Evolutionary conservation across 2,888 invertebrate genomes (phyloP), one percentile per base, ranked within the genome.

Genomic region (Drosophila borborema): DNA sequence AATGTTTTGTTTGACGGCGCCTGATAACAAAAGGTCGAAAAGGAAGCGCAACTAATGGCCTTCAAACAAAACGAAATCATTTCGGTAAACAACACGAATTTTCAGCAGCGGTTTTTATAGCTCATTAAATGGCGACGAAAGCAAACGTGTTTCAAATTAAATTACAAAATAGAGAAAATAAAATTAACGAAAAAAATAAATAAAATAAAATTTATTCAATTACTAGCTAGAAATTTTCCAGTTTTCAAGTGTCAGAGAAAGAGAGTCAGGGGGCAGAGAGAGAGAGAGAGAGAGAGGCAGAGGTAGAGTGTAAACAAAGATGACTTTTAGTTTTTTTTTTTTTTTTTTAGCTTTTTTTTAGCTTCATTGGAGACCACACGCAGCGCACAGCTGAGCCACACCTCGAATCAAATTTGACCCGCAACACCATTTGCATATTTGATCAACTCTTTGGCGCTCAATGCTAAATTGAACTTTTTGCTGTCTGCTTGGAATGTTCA

Each of bases 91-190:
- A 72, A 71, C 68, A 74, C 69, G 12, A 45, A 23, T 74, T 76
- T 85, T 66, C 56, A 64, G 72, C 77, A 72, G 77, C 56, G 55
- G 72, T 12, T 89, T 80, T 56, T 53, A 75, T 53, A 67, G 74
- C 69, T 77, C 87, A 58, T 86, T 62, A 78, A 86, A 76, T 54
- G 62, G 74, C 69, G 73, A 72, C 69, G 59, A 62, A 65, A 68
- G 49, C 60, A 77, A 72, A 81, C 68, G 81, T 64, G 78, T 65
- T 60, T 74, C 71, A 72, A 89, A 86, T 89, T 81, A 86, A 86
- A 83, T 89, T 71, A 65, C 40, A 46, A 45, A 45, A 40, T 43
- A 62, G 43, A 60, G 40, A 45, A 28, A 18, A 40, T 34, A 34
- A 34, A 34, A 34, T 1, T 8, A 28, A 16, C 0, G 7, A 8